Evolutionary conservation across 2,113 vertebrate genomes (phyloP), one percentile per base, ranked within the genome.

Genomic region (Pedetes capensis): DNA sequence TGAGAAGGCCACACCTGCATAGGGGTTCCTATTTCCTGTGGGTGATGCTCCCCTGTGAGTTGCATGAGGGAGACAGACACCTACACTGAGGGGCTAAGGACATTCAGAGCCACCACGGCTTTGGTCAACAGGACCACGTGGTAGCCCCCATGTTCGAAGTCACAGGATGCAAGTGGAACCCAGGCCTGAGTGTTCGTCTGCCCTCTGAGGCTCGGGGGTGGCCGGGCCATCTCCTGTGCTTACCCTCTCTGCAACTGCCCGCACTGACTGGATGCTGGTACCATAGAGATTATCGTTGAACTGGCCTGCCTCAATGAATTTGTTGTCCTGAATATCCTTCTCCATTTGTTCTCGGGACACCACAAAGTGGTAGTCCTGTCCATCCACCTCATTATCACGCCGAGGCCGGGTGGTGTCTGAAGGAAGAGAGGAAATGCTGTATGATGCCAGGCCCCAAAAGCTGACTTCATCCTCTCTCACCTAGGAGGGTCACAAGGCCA

Each of bases 241-340:
- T 98, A 99, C 99, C 98, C 99, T 98, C 98, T 99, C 99, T 1
- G 99, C 99, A 96, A 99, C 99, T 2, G 99, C 99, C 95, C 99
- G 98, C 97, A 99, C 99, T 8, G 99, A 99, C 98, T 99, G 98
- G 96, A 99, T 99, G 97, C 99, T 99, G 95, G 99, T 99, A 94
- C 99, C 99, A 0, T 99, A 99, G 72, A 99, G 99, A 91, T 99
- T 99, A 98, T 99, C 99, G 6, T 99, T 99, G 98, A 99, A 99
- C 97, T 99, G 99, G 83, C 99, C 99, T 0, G 99, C 99, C 97
- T 99, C 99, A 17, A 99, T 99, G 97, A 99, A 99, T 97, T 99
- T 99, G 98, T 99, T 99, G 97, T 99, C 99, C 98, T 99, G 99
- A 97, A 99, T 99, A 96, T 99, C 99, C 63, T 99, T 99, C 98